Evolutionary conservation across 2,888 invertebrate species (phyloP).

Genomic region (Oxystoma pomonae): DNA sequence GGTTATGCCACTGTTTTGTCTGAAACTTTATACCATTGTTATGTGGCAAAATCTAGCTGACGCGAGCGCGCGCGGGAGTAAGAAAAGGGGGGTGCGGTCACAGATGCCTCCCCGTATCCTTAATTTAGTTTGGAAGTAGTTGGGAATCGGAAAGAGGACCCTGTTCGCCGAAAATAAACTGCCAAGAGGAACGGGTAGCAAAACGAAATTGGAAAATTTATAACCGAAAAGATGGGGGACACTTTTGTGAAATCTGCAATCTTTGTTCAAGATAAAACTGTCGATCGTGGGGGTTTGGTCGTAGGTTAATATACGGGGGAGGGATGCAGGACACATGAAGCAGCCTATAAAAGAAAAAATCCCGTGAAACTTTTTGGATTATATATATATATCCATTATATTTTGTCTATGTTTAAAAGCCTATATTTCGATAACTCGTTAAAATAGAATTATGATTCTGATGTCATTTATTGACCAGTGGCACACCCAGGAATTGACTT

Average conservation of each 20-base stretch:
- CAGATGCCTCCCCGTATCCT: slow-evolving; percentile 25
- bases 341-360: no score
- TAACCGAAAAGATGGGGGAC: slow-evolving; percentile 42
- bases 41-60: neutral
- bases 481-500: no score
- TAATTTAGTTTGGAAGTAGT: slow-evolving; percentile 22
- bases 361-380: no score
- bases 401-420: no score
- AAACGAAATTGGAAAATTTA: slow-evolving; percentile 45
- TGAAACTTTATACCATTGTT: no score
- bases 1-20: no score
- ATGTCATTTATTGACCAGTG: no score
- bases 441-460: no score
- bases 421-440: no score
- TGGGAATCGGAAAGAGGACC: neutral
- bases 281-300: neutral
- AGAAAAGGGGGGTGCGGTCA: slow-evolving; percentile 19
- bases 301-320: no score
- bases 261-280: neutral
- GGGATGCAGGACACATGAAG: no score
- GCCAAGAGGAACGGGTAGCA: neutral
- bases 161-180: neutral
- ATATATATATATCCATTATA: no score
- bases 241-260: slow-evolving; percentile 22
- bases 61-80: neutral